Base-by-base conservation (phyloP, 1,140 invertebrate species). In the Eueides isabella region DNA sequence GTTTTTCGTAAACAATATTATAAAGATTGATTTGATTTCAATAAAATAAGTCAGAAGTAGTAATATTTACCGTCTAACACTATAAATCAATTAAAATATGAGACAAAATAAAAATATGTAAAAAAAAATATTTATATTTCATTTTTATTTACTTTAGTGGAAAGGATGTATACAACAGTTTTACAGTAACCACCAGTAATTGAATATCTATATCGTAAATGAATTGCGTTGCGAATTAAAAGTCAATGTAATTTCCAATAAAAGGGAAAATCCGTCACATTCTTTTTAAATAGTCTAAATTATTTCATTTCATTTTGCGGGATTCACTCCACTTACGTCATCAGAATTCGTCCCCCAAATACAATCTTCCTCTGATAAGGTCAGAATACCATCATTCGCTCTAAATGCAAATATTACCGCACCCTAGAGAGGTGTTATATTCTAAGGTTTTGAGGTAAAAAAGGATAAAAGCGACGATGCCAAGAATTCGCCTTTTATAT, bases 361-460 rank as follows among this genome's bases (percentile, higher is more conserved):
- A 88, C 86, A 89, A 91, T 91, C 88, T 90, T 84, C 83, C 76
- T 78, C 79, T 84, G 89, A 91, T 91, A 91, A 91, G 89, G 89
- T 91, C 88, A 88, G 81, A 87, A 91, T 90, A 90, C 89, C 88
- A 89, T 88, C 85, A 87, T 89, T 90, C 89, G 87, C 81, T 91
- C 87, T 91, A 91, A 91, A 91, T 91, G 89, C 89, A 91, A 91
- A 91, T 91, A 91, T 89, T 83, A 91, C 87, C 84, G 89, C 81
- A 82, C 89, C 87, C 89, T 29, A 75, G 88, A 89, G 89, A 88
- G 86, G 89, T 91, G 88, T 91, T 90, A 91, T 88, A 83, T 26
- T 87, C 87, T 79, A 84, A 82, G 84, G 86, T 88, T 89, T 87
- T 87, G 87, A 90, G 86, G 86, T 86, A 88, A 87, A 89, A 89